A percentile compares a stretch with the other conserved stretches of the same genome.
Evolutionary conservation across 2,888 invertebrate species (phyloP).

Genomic region (Linhomoeus sp.): DNA sequence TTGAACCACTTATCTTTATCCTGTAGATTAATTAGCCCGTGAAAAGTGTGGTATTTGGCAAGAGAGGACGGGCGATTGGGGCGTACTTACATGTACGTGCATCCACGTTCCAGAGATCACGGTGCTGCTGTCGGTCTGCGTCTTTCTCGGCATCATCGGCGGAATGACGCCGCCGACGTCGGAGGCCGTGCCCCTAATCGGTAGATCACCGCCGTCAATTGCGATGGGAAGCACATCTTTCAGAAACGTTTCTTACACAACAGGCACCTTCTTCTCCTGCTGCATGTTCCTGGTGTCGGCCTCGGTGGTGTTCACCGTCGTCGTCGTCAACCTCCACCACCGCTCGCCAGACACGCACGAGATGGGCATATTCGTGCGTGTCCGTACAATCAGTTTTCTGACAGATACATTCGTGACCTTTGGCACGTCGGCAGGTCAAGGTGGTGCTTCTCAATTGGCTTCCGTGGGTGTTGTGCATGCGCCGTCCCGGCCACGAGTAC

Average conservation of each 20-base stretch:
- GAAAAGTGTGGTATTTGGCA: no score
- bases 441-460: conserved; percentile 23
- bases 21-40: no score
- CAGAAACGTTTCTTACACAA: background rate
- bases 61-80: no score
- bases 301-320: conserved; percentile 27
- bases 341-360: conserved; percentile 26
- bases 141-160: conserved; percentile 89
- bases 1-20: no score
- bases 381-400: background rate
- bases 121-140: conserved; percentile 64
- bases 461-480: conserved; percentile 24
- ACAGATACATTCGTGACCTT: background rate
- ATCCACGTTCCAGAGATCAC: conserved; percentile 26
- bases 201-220: conserved; percentile 33
- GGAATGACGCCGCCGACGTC: conserved; percentile 96
- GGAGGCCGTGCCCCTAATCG: conserved; percentile 96
- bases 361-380: conserved; percentile 20
- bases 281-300: conserved; percentile 27
- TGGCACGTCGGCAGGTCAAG: conserved; percentile 4
- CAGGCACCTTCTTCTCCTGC: conserved; percentile 26
- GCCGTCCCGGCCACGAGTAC: conserved; percentile 19
- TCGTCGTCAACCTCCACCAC: conserved; percentile 26
- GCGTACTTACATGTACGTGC: no score
- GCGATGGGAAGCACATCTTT: background rate